phyloP scores from a whole-genome alignment of 1,140 invertebrate species.

The Pissodes strobi region DNA sequence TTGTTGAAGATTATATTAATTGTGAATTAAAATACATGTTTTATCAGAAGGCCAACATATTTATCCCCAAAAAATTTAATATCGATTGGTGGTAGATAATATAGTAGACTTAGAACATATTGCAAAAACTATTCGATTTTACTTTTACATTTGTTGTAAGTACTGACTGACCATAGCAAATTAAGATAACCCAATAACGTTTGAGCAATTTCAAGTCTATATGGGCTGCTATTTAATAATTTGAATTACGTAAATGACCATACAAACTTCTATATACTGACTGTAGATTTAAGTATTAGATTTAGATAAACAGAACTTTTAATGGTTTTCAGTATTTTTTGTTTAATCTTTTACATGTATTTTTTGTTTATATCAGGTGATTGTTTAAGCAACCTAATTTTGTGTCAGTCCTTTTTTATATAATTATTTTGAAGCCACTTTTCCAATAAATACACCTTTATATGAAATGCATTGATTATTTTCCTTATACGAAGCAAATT shows the following conservation, averaged over 20 bases:
- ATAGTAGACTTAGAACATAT: too few relatives aligned
- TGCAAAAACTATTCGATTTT: not conserved
- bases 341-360: slow-evolving; percentile 4
- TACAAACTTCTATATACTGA: not conserved
- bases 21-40: too few relatives aligned
- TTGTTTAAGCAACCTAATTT: not conserved
- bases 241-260: not conserved
- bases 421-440: slow-evolving; percentile 3
- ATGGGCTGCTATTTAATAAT: slow-evolving; percentile 6
- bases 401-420: not conserved
- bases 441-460: slow-evolving; percentile 3
- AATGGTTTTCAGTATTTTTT: slow-evolving; percentile 21
- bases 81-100: too few relatives aligned
- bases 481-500: slow-evolving; percentile 6
- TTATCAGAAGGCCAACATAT: not conserved
- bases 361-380: not conserved
- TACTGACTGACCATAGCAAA: not conserved
- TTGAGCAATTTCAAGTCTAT: not conserved
- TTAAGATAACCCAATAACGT: not conserved
- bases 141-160: too few relatives aligned
- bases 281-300: not conserved
- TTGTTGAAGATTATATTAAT: too few relatives aligned
- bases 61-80: too few relatives aligned
- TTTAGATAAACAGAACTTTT: slow-evolving; percentile 3
- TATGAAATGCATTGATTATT: not conserved